Evolutionary conservation across 2,797 vertebrate genomes (phyloP).

Genomic region (Poeciliopsis turneri): DNA sequence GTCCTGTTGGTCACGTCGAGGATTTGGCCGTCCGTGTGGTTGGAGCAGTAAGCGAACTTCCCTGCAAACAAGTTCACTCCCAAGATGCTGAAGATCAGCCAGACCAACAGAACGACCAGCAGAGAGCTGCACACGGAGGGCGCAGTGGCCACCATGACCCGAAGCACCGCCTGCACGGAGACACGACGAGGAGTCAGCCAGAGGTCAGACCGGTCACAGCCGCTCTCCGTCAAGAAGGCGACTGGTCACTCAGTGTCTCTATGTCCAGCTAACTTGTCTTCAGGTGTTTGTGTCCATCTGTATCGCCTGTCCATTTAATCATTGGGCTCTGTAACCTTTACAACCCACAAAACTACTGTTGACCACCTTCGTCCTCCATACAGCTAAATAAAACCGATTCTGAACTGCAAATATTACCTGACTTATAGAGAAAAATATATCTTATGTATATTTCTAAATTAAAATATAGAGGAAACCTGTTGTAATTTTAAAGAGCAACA

Average conservation of each 20-base stretch:
- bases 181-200: neutral
- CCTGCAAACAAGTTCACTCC: conserved; percentile 95
- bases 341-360: too few species aligned
- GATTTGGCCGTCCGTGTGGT: conserved; percentile 79
- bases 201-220: neutral
- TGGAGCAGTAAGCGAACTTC: conserved; percentile 89
- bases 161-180: conserved; percentile 71
- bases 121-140: conserved; percentile 95
- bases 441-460: too few species aligned
- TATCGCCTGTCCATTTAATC: too few species aligned
- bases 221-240: neutral
- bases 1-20: conserved; percentile 85
- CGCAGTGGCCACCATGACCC: conserved; percentile 85
- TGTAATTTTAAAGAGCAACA: too few species aligned
- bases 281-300: neutral
- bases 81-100: conserved; percentile 96
- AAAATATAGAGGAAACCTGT: too few species aligned
- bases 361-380: too few species aligned
- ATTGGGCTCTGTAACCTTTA: too few species aligned
- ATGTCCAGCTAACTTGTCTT: neutral
- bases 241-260: neutral
- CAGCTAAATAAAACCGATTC: too few species aligned
- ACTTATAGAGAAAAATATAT: too few species aligned
- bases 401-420: too few species aligned
- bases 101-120: conserved; percentile 94